Percentiles rank a stretch among this genome's conserved stretches.
phyloP scores from a whole-genome alignment of 2,113 vertebrate species.

The Bostrychus sinensis region DNA sequence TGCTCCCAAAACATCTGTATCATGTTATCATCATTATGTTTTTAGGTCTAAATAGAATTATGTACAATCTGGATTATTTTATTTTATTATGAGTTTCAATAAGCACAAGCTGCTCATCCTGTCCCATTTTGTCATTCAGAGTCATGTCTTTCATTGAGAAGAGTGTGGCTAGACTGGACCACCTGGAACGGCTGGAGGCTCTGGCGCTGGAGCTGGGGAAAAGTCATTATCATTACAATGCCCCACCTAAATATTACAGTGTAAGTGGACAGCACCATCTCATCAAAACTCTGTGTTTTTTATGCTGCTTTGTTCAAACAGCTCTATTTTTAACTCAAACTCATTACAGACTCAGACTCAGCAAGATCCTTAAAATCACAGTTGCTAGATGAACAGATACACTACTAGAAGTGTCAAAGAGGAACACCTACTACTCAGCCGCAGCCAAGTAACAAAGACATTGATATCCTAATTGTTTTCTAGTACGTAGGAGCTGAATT shows the following conservation, averaged over 20 bases:
- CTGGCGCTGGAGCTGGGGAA: conserved; percentile 81
- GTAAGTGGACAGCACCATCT: conserved; percentile 60
- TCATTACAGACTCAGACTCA: conserved; percentile 17
- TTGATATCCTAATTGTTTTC: conserved; percentile 21
- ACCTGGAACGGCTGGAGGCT: conserved; percentile 75
- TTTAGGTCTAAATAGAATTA: too few relatives aligned
- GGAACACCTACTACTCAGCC: background rate
- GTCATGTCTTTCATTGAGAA: conserved; percentile 87
- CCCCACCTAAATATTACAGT: conserved; percentile 79
- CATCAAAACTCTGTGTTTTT: conserved; percentile 1
- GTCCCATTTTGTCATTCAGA: conserved; percentile 52
- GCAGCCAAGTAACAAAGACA: background rate
- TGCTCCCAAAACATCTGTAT: too few relatives aligned
- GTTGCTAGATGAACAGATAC: conserved; percentile 8
- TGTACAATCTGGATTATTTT: too few relatives aligned
- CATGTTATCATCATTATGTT: too few relatives aligned
- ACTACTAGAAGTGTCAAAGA: background rate
- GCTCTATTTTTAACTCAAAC: background rate
- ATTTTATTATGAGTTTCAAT: too few relatives aligned
- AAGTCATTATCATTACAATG: conserved; percentile 82
- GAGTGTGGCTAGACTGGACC: conserved; percentile 81
- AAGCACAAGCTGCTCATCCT: background rate
- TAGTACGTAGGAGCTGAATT: conserved; percentile 83
- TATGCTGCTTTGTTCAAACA: too few relatives aligned
- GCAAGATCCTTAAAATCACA: conserved; percentile 11